Evolutionary conservation across 2,113 vertebrate species (phyloP).

Genomic region (Sphyrna mokarran): DNA sequence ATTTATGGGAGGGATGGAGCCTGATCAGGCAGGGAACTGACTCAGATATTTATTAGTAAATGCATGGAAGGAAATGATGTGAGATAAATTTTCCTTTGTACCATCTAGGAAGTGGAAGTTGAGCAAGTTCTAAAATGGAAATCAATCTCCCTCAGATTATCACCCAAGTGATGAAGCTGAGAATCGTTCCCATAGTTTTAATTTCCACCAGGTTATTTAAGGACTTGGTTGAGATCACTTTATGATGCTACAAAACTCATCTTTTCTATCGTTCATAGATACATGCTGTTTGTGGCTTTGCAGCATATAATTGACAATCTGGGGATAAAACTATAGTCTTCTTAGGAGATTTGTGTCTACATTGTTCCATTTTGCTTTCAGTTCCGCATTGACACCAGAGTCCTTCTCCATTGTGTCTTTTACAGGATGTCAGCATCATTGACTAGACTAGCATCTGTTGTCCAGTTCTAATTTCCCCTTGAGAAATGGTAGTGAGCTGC

Average conservation of each 20-base stretch:
- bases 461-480: too few relatives aligned
- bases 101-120: background rate
- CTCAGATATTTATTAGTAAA: background rate
- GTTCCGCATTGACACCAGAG: background rate
- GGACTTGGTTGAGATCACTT: background rate
- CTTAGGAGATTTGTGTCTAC: background rate
- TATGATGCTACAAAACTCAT: background rate
- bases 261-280: background rate
- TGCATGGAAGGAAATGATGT: background rate
- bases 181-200: background rate
- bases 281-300: background rate
- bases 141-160: too few relatives aligned
- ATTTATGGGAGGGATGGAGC: background rate
- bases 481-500: too few relatives aligned
- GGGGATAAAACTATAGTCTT: background rate
- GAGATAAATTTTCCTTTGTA: background rate
- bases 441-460: too few relatives aligned
- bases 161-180: background rate
- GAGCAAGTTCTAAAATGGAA: background rate
- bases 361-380: background rate
- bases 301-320: background rate
- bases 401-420: background rate
- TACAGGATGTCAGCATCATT: too few relatives aligned
- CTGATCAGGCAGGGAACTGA: background rate
- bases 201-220: background rate